These are phyloP conservation scores for Anabas testudineus DNA, from an alignment of 2,797 vertebrate species.

Conservation along the genomic window DNA sequence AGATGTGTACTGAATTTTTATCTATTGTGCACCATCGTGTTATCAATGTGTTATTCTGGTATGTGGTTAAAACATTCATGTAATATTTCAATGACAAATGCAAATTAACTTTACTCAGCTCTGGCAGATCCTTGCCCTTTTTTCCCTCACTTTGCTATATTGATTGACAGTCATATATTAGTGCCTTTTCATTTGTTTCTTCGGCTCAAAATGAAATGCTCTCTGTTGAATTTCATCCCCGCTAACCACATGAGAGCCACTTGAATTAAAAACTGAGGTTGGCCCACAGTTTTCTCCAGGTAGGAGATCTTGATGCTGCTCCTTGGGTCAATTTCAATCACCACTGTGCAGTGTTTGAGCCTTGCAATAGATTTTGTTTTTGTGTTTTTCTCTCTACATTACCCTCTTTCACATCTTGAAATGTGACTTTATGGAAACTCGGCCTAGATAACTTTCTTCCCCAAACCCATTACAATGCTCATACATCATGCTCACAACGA, in stretches of 20 bases:
- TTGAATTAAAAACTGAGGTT: slow-evolving; percentile 68
- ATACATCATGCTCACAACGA: slow-evolving; percentile 48
- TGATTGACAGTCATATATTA: slow-evolving; percentile 66
- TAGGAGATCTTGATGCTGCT: slow-evolving; percentile 64
- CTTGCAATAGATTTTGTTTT: slow-evolving; percentile 36
- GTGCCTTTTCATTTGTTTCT: slow-evolving; percentile 48
- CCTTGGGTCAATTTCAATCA: slow-evolving; percentile 74
- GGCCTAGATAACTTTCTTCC: slow-evolving; percentile 12
- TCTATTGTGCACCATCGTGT: slow-evolving; percentile 14
- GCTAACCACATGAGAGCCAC: slow-evolving; percentile 64
- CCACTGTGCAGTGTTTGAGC: slow-evolving; percentile 36
- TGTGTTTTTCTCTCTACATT: background rate
- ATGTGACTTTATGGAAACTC: slow-evolving; percentile 32
- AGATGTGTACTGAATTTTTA: background rate
- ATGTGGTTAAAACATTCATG: slow-evolving; percentile 25
- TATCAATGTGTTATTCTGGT: slow-evolving; percentile 39
- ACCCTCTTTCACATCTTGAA: slow-evolving; percentile 17
- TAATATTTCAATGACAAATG: slow-evolving; percentile 57
- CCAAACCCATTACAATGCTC: slow-evolving; percentile 41
- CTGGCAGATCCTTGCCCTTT: slow-evolving; percentile 25
- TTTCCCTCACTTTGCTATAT: slow-evolving; percentile 41
- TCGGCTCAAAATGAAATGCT: slow-evolving; percentile 61
- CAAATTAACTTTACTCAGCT: slow-evolving; percentile 54
- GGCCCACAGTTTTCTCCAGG: slow-evolving; percentile 44
- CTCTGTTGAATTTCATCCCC: slow-evolving; percentile 52